Base-by-base conservation (phyloP, 2,888 invertebrate species). In the Phaedon cochleariae region DNA sequence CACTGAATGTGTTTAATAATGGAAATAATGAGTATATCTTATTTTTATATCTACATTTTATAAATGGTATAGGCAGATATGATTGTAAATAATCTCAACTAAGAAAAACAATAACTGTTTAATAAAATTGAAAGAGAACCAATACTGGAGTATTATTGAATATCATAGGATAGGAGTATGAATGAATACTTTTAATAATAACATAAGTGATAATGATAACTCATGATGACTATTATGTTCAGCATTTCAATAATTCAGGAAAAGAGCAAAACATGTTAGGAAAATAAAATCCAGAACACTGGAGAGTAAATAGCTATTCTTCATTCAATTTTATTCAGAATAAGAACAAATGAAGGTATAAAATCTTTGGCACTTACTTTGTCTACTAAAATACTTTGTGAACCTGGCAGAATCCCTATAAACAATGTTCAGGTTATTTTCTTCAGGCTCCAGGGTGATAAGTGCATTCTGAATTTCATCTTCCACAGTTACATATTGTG, bases 381-480 rank as follows among this genome's bases (percentile, higher is more conserved):
- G 77, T 67, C 81, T 80, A 72, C 83, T 82, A 69, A 80, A 79
- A 73, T 83, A 80, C 73, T 79, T 80, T 9, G 81, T 81, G 71
- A 82, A 80, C 63, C 73, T 84, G 77, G 85, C 87, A 80, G 86
- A 87, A 64, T 86, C 86, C 57, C 87, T 85, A 75, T 87, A 90
- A 58, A 92, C 90, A 37, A 93, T 85, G 81, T 87, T 89, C 12
- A 92, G 84, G 52, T 89, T 86, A 85, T 93, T 92, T 79, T 89
- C 86, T 54, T 84, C 85, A 0, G 89, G 87, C 55, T 90, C 88
- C 65, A 92, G 84, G 1, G 88, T 86, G 31, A 92, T 79, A 1
- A 83, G 68, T 18, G 83, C 83, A 55, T 81, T 77, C 71, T 83
- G 82, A 37, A 82, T 74, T 74, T 79, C 79, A 66, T 83, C 82